Evolutionary conservation across 2,888 invertebrate genomes (phyloP), one percentile per base, ranked within the genome.

Genomic region (Phoronis australis): DNA sequence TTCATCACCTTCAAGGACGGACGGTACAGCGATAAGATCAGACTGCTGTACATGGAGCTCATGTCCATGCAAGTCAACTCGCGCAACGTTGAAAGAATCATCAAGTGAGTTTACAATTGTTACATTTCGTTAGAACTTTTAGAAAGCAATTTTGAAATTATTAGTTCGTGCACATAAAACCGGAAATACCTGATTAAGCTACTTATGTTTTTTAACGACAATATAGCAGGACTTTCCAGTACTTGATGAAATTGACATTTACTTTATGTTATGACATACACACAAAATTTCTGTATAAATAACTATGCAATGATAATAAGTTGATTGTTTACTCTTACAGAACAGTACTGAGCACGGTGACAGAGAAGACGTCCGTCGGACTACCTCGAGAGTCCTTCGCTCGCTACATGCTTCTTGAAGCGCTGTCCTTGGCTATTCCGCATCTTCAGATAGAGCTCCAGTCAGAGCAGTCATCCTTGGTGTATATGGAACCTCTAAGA

Each of bases 1-100:
- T n/a, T n/a, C n/a, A n/a, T n/a, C n/a, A n/a, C n/a, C n/a, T 47
- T 48, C 37, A 27, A 48, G 20, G 44, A 38, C 38, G 48, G 48
- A 12, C 3, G 27, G 3, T 49, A 49, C 39, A 49, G 20, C 4
- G 49, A 48, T 37, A 35, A 24, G 15, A 37, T 48, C 6, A 1
- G 40, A 27, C 24, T 42, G 22, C 41, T 45, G 9, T 45, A 45
- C 45, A 40, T 43, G 37, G 39, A 48, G 38, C 44, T 48, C 38
- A 43, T 48, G 48, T 43, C 39, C 25, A 48, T 43, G 39, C 22
- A 39, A 35, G 48, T 44, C 40, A 40, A 40, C 18, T 27, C 48
- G 24, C 39, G 38, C 27, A 45, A 50, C 41, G 45, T 50, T 3
- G 37, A 26, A 22, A 25, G 23, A 27, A 50, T 50, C 24, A n/a